Base-by-base conservation (phyloP, 1,140 invertebrate genomes). In the Drosophila subpulchrella region DNA sequence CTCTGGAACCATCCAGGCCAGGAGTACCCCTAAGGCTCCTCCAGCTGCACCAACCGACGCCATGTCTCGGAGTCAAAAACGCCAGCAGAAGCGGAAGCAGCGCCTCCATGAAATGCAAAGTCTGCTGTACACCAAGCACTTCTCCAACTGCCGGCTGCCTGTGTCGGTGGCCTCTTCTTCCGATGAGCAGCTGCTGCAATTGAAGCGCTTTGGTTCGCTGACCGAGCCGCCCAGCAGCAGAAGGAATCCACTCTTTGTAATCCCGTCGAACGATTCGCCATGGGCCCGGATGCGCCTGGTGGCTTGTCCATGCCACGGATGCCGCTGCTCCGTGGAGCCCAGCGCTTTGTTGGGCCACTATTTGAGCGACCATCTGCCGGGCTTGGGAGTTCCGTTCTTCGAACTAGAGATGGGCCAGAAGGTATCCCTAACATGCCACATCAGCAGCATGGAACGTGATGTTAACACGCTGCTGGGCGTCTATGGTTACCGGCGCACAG, bases 401-500 rank as follows among this genome's bases (percentile, higher is more conserved):
- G 67, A 74, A 15, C 48, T 82, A 4, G 34, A 42, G 6, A 46
- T 46, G 7, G 61, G 59, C 8, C 53, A 68, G 39, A 53, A 46
- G 0, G 17, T 53, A 12, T 68, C 47, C 1, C 17, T 79, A 27
- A 63, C 41, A 11, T 80, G 81, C 27, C 39, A 63, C 3, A 0
- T 81, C 6, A 50, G 42, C 20, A 57, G 32, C n/a, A 51, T 84
- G 17, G 72, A 80, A 1, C 42, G 44, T 3, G 77, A 84, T 20
- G 55, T 68, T 0, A 44, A 81, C 15, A 61, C 42, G 0, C 7
- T 84, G 24, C 30, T 84, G 13, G 77, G 76, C 0, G 77, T 84
- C 6, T 84, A 42, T 68, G 77, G 67, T n/a, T 85, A 77, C 38
- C 76, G 83, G 10, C 77, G 81, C 5, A 7, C 36, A 12, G 81